Base-by-base conservation (phyloP, 2,797 vertebrate genomes). In the Peromyscus aztecus region DNA sequence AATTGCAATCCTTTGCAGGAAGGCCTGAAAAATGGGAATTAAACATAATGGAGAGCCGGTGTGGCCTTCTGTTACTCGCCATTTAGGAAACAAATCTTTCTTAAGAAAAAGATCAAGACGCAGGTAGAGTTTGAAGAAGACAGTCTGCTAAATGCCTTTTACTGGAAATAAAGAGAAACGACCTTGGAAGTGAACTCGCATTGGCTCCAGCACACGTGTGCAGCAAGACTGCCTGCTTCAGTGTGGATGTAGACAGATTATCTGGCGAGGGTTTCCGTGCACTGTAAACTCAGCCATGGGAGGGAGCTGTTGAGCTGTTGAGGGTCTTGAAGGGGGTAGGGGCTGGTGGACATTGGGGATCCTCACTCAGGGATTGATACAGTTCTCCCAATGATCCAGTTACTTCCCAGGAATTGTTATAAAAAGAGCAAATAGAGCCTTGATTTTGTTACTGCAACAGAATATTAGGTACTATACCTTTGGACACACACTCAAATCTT, bases 71-170 rank as follows among this genome's bases (percentile, higher is more conserved):
- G 7, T 16, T 63, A 52, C 34, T 52, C 11, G 12, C 57, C 71
- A 76, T 75, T 78, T 57, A n/a, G 87, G 55, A 91, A 89, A 37
- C 59, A 55, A 69, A 73, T 59, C 83, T 84, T 91, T 46, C 27
- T 1, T 16, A 87, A 81, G 43, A 16, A 24, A 77, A 52, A 29
- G 65, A 37, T 21, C 29, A n/a, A 76, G 87, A 55, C 2, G 40
- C 49, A 43, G 0, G 24, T 14, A 71, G 19, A 23, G 40, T 59
- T 83, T 61, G 57, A 81, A 89, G 77, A 81, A 92, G 91, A 81
- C 21, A 12, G 46, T 83, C 65, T 89, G 81, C 80, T 78, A 34
- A 86, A n/a, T 31, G 23, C 17, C 82, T 95, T 65, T 76, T 37
- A 43, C 23, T 57, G 75, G 57, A 94, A 89, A 75, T 43, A 34